Evolutionary conservation across 2,888 invertebrate genomes (phyloP).

Genomic region (Mongoloraphidia duomilia): DNA sequence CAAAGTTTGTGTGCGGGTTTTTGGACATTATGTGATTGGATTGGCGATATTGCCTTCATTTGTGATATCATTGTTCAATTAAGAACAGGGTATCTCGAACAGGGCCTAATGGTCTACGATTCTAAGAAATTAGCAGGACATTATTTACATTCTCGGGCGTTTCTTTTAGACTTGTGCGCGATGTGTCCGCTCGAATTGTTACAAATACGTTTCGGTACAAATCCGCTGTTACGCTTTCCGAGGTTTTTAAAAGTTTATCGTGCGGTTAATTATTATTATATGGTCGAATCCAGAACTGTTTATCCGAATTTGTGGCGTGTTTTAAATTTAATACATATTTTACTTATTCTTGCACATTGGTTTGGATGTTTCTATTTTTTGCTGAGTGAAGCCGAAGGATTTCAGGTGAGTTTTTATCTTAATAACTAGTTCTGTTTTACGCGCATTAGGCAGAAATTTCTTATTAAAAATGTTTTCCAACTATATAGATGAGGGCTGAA

Average conservation of each 20-base stretch:
- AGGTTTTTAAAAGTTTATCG: slow-evolving; percentile 84
- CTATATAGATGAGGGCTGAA: no score
- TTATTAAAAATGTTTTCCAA: no score
- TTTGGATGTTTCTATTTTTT: slow-evolving; percentile 96
- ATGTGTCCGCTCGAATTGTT: slow-evolving; percentile 76
- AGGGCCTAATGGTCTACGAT: slow-evolving; percentile 89
- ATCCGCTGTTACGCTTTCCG: slow-evolving; percentile 79
- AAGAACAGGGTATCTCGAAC: slow-evolving; percentile 87
- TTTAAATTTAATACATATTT: slow-evolving; percentile 85
- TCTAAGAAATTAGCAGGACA: slow-evolving; percentile 79
- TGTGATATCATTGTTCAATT: slow-evolving; percentile 83
- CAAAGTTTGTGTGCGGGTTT: slow-evolving; percentile 54
- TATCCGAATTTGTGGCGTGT: slow-evolving; percentile 95
- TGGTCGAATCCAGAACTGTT: slow-evolving; percentile 88
- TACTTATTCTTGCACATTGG: slow-evolving; percentile 91
- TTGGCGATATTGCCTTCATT: slow-evolving; percentile 78
- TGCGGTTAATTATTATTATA: slow-evolving; percentile 85
- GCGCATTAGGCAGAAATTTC: no score
- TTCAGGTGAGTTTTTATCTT: slow-evolving; percentile 46
- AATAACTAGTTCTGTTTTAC: no score
- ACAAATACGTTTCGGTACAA: slow-evolving; percentile 65
- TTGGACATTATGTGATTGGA: slow-evolving; percentile 71
- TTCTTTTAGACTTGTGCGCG: slow-evolving; percentile 69
- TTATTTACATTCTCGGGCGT: slow-evolving; percentile 71
- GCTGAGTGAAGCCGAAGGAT: slow-evolving; percentile 80